Evolutionary conservation across 2,797 vertebrate species (phyloP), one percentile per base, ranked within the genome.

Genomic region (Danionella dracula): DNA sequence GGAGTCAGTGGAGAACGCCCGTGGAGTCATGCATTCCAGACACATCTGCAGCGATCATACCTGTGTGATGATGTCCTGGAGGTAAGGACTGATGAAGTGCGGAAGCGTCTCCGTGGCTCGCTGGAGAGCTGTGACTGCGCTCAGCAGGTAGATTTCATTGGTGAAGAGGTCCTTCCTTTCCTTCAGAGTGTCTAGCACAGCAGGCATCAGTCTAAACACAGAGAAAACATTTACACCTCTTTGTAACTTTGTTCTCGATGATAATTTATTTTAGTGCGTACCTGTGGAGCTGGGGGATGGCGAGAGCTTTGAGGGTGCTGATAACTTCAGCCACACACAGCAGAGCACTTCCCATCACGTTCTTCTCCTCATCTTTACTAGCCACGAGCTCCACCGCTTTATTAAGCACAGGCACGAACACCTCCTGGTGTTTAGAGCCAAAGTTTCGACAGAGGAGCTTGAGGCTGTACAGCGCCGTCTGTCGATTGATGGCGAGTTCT

Each of bases 401-500:
- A 61, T 48, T 83, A 71, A 99, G 83, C 45, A 96, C 92, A 0
- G 91, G 88, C 7, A 93, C 66, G 38, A 99, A 98, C 0, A 76
- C 71, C 1, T 83, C 65, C 48, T 85, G 86, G 71, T 92, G 89
- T 71, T 55, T 64, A 0, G 83, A 23, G 53, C 95, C 95, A 6
- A 98, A 95, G 56, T 83, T 87, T 82, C 90, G 95, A 76, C 97
- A 97, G 1, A 99, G 85, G 40, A 99, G 88, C 73, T 98, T 99
- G 21, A 99, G 88, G 63, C 93, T 94, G 77, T 92, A 97, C 32
- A 99, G 85, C 4, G 97, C 96, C 0, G 94, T 97, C 83, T 99
- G 97, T 7, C 96, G 88, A 82, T 96, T 99, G 73, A 99, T 82
- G 1, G 93, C 89, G 40, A 92, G 92, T 58, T 99, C 96, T 58